Percentiles rank a stretch among this genome's conserved stretches.
phyloP scores from a whole-genome alignment of 2,113 vertebrate species.

The Nibea coibor region DNA sequence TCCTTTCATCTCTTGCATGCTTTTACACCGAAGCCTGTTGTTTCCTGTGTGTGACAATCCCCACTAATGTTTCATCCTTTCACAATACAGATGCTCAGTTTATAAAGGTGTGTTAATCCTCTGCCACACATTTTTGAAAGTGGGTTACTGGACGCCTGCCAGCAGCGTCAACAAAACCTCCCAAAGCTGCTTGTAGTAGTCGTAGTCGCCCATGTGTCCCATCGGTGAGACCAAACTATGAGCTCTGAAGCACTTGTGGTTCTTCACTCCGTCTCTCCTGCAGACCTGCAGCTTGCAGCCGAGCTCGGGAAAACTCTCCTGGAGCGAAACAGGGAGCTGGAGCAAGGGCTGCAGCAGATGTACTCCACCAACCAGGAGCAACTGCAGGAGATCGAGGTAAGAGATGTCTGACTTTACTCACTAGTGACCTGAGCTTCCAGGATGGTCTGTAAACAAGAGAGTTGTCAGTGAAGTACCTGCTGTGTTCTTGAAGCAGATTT shows the following conservation, averaged over 20 bases:
- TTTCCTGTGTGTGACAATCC: not conserved
- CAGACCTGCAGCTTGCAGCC: constrained; percentile 97
- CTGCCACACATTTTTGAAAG: constrained; percentile 11
- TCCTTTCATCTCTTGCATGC: not conserved
- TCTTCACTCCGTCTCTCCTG: constrained; percentile 22
- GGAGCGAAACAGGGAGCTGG: constrained; percentile 95
- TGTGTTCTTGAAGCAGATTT: too few relatives aligned
- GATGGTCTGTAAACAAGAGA: not conserved
- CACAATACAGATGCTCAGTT: not conserved
- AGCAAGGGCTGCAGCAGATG: constrained; percentile 95
- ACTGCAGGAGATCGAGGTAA: constrained; percentile 95
- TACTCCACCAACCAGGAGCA: constrained; percentile 94
- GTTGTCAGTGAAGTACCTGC: not conserved
- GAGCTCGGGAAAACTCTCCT: constrained; percentile 95
- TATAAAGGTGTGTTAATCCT: not conserved
- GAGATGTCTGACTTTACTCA: too few relatives aligned
- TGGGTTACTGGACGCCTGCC: constrained; percentile 34
- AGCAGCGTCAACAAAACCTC: not conserved
- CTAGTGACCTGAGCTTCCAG: not conserved
- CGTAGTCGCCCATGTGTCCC: not conserved
- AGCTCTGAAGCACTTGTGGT: not conserved
- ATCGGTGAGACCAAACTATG: not conserved
- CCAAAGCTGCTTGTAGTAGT: constrained; percentile 30
- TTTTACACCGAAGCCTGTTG: not conserved
- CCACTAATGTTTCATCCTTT: not conserved